A percentile compares a stretch with the other conserved stretches of the same genome.
These are phyloP conservation scores for Verasper variegatus DNA, from an alignment of 2,113 vertebrate species.

Conservation along the genomic window DNA sequence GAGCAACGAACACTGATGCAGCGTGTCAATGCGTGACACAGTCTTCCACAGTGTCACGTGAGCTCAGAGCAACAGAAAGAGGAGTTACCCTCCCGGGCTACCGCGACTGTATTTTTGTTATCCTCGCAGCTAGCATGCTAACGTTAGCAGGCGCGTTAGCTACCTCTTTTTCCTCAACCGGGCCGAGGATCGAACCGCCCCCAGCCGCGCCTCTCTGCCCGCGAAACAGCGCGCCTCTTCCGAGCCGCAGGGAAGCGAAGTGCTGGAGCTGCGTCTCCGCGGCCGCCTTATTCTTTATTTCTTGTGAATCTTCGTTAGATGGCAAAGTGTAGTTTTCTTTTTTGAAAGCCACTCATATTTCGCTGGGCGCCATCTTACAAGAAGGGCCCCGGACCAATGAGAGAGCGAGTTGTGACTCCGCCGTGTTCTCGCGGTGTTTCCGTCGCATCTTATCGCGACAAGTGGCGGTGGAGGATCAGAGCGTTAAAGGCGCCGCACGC, in stretches of 20 bases:
- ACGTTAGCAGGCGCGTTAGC: slow-evolving; percentile 59
- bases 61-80: neutral
- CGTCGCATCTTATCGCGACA: slow-evolving; percentile 73
- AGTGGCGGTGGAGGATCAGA: neutral
- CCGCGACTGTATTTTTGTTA: slow-evolving; percentile 34
- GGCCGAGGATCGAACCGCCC: slow-evolving; percentile 43
- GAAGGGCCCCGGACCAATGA: slow-evolving; percentile 85
- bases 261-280: neutral
- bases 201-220: slow-evolving; percentile 38
- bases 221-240: slow-evolving; percentile 26
- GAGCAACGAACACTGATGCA: no score
- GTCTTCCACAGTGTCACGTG: no score
- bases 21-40: no score
- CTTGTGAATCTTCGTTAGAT: slow-evolving; percentile 15
- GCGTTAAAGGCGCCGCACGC: slow-evolving; percentile 85
- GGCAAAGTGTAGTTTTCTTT: slow-evolving; percentile 45
- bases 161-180: slow-evolving; percentile 68
- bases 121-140: slow-evolving; percentile 58
- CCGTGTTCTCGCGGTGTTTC: slow-evolving; percentile 77
- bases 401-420: slow-evolving; percentile 38
- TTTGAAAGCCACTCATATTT: slow-evolving; percentile 88
- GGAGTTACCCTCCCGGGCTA: neutral
- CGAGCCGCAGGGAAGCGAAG: neutral
- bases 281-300: neutral
- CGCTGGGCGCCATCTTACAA: slow-evolving; percentile 95